phyloP scores from a whole-genome alignment of 2,797 vertebrate species.

The Catharus ustulatus region DNA sequence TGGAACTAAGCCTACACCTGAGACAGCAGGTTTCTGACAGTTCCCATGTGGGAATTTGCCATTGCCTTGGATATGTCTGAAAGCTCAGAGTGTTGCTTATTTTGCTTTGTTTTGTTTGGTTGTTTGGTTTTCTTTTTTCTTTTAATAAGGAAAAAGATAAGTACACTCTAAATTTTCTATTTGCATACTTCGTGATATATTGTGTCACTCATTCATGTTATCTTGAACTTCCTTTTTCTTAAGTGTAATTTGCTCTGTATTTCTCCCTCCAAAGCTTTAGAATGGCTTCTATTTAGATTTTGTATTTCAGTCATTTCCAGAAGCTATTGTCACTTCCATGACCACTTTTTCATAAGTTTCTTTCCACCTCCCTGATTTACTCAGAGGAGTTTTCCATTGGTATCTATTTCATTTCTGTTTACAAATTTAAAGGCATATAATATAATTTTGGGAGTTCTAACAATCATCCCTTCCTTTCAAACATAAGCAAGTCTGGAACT shows the following conservation, averaged over 20 bases:
- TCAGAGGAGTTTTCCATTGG: not conserved
- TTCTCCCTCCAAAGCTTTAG: not conserved
- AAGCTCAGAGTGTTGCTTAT: not conserved
- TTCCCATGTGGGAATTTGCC: not conserved
- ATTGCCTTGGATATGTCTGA: not conserved
- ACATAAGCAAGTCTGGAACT: not conserved
- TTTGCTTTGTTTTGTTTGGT: too few species aligned
- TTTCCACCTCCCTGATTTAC: not conserved
- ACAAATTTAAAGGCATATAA: not conserved
- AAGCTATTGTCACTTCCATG: not conserved
- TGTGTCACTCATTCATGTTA: not conserved
- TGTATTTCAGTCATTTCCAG: not conserved
- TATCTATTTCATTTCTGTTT: not conserved
- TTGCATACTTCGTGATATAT: not conserved
- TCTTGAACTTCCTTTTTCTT: not conserved
- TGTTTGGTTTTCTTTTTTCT: not conserved
- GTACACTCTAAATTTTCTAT: not conserved
- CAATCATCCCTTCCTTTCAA: not conserved
- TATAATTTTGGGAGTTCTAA: not conserved
- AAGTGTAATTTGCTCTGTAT: not conserved
- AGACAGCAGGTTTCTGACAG: not conserved
- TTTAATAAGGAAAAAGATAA: not conserved
- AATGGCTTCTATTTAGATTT: not conserved
- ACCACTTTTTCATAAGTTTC: not conserved
- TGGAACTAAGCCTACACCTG: not conserved